phyloP scores from a whole-genome alignment of 2,113 vertebrate species.

The Paramormyrops kingsleyae region DNA sequence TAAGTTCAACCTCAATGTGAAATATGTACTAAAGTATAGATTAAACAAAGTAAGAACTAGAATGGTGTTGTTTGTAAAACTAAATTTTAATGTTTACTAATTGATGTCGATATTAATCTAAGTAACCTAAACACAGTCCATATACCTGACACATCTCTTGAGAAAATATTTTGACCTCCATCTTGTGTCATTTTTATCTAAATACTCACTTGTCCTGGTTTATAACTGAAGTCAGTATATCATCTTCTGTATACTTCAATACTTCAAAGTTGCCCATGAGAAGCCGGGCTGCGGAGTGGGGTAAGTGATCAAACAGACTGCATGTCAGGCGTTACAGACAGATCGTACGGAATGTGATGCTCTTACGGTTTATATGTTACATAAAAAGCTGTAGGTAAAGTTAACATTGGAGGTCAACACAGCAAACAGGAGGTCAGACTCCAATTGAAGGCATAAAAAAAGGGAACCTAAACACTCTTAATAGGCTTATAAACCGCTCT shows the following conservation, averaged over 20 bases:
- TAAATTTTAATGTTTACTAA: neutral
- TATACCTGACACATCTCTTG: neutral
- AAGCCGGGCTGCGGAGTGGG: neutral
- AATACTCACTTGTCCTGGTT: neutral
- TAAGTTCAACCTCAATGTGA: neutral
- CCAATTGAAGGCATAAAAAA: neutral
- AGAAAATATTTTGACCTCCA: neutral
- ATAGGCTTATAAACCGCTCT: neutral
- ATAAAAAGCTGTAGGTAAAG: neutral
- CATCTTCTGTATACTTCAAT: neutral
- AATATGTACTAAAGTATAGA: neutral
- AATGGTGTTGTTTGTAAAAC: neutral
- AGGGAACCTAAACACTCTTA: neutral
- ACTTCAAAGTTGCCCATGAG: neutral
- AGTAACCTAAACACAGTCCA: neutral
- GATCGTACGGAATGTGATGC: neutral
- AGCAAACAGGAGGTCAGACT: neutral
- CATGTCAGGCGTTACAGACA: neutral
- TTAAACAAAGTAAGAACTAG: neutral
- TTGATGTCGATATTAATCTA: neutral
- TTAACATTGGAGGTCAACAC: neutral
- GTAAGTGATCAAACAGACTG: neutral
- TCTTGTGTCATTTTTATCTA: neutral
- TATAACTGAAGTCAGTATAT: neutral
- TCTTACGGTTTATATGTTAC: neutral